These are phyloP conservation scores for Muschampia plurimacula DNA, from an alignment of 2,888 invertebrate species.

Conservation along the genomic window DNA sequence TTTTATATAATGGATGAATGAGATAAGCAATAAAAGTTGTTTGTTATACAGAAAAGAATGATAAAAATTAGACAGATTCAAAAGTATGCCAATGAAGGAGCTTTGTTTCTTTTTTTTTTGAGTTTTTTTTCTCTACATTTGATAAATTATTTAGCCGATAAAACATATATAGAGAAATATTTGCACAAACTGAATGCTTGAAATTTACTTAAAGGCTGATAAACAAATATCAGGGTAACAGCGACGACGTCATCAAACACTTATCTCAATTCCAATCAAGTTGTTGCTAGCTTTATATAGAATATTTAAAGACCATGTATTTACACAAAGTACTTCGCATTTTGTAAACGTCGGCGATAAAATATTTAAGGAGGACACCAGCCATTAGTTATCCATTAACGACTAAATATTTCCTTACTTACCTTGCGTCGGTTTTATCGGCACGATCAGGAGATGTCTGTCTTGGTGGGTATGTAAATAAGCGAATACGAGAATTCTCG, in stretches of 20 bases:
- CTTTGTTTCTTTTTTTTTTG: too few relatives aligned
- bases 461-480: slow-evolving; percentile 48
- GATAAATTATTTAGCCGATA: too few relatives aligned
- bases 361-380: slow-evolving; percentile 38
- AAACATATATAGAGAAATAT: background rate
- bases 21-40: too few relatives aligned
- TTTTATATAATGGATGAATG: too few relatives aligned
- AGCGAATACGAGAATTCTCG: slow-evolving; percentile 48
- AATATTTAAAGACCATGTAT: slow-evolving; percentile 30
- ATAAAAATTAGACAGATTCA: too few relatives aligned
- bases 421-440: slow-evolving; percentile 45
- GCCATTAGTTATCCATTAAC: slow-evolving; percentile 49
- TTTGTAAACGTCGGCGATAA: slow-evolving; percentile 39
- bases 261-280: slow-evolving; percentile 23
- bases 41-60: too few relatives aligned
- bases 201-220: background rate
- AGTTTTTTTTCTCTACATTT: too few relatives aligned
- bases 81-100: too few relatives aligned
- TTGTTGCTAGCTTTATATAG: slow-evolving; percentile 18
- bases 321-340: slow-evolving; percentile 34
- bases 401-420: slow-evolving; percentile 47
- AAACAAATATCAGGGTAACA: slow-evolving; percentile 19
- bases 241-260: slow-evolving; percentile 9
- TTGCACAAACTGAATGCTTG: background rate
- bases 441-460: slow-evolving; percentile 41